A percentile compares a stretch with the other conserved stretches of the same genome.
phyloP scores from a whole-genome alignment of 2,888 invertebrate species.

The Harpagoxenus sublaevis region DNA sequence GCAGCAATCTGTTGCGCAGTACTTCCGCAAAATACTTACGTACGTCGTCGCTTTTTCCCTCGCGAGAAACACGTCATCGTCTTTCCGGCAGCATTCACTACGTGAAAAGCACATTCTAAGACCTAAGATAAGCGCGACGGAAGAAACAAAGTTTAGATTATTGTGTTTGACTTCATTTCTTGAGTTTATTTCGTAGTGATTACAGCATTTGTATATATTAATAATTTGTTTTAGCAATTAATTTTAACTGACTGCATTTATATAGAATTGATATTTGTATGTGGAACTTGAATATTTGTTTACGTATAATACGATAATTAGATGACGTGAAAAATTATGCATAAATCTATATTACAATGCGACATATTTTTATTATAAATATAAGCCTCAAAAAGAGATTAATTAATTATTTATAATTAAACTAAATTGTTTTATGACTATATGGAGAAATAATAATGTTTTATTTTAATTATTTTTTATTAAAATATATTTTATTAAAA shows the following conservation, averaged over 20 bases:
- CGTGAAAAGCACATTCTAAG: neutral
- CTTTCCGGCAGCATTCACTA: neutral
- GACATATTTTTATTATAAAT: neutral
- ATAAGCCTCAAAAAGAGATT: neutral
- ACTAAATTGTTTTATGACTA: neutral
- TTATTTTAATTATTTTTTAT: neutral
- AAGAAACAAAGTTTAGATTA: neutral
- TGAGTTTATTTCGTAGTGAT: neutral
- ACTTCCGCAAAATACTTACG: neutral
- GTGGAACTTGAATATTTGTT: neutral
- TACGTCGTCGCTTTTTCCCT: neutral
- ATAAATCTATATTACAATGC: neutral
- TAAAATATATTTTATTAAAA: neutral
- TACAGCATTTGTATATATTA: too few relatives aligned
- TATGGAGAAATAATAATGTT: neutral
- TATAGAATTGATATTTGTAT: neutral
- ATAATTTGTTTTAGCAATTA: neutral
- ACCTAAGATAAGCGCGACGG: neutral
- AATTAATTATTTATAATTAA: neutral
- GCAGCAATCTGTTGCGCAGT: constrained; percentile 37
- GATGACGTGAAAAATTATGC: neutral
- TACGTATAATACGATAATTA: neutral
- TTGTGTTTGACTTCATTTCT: neutral
- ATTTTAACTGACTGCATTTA: neutral
- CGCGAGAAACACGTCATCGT: neutral